Evolutionary conservation across 1,140 invertebrate genomes (phyloP), one percentile per base, ranked within the genome.

Genomic region (Oppia nitens): DNA sequence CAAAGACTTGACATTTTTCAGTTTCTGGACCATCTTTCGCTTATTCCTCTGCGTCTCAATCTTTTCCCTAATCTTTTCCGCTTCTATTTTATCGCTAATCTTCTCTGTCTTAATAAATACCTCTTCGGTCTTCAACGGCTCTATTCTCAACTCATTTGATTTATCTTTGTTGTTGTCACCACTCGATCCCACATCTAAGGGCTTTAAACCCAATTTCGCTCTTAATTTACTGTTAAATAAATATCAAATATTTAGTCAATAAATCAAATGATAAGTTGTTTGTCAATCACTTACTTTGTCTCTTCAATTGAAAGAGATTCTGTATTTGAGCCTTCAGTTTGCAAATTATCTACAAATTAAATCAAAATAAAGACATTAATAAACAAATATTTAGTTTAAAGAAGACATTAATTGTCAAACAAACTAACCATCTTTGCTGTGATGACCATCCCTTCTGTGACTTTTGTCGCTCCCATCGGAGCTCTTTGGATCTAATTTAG

Each of bases 181-280:
- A 17, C 55, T 60, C 23, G 14, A 28, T n/a, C 21, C 28, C 40
- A 60, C 73, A 67, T 94, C 83, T 1, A 98, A 73, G 3, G 93
- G 94, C 69, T 94, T 94, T 1, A 98, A 73, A 2, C 93, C 93
- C 17, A 98, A 76, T 69, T 95, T 92, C 4, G 87, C 86, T 68
- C 93, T 76, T 0, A 97, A 70, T 66, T 83, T 85, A 72, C 73
- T 76, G 47, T 3, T 57, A 66, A 56, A 57, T 24, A 52, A 29
- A 2, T 27, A 24, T 48, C 28, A 48, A 50, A 51, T 12, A 55
- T 27, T 24, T 32, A 14, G 23, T n/a, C 1, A 17, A 56, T 21
- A 9, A 17, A 14, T 62, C 1, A 45, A 58, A 25, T 45, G 27
- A 53, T 21, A 49, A 69, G n/a, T n/a, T n/a, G n/a, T n/a, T n/a